Percentiles rank a stretch among this genome's conserved stretches.
These are phyloP conservation scores for Eulithis testata DNA, from an alignment of 2,888 invertebrate species.

Conservation along the genomic window DNA sequence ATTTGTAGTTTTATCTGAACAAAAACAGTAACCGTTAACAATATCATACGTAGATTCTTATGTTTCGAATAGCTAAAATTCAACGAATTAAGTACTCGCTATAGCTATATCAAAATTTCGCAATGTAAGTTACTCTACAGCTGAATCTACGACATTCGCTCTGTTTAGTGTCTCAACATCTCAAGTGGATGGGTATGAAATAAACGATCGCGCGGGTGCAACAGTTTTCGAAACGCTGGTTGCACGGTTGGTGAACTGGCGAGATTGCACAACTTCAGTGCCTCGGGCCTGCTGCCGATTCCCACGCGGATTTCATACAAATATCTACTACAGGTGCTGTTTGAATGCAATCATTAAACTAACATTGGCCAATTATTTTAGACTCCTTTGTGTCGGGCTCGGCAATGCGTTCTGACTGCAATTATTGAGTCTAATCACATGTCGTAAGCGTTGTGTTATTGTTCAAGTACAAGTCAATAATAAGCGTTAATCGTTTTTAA, in stretches of 20 bases:
- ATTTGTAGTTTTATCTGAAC: no score
- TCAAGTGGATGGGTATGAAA: slow-evolving; percentile 22
- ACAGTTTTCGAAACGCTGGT: slow-evolving; percentile 58
- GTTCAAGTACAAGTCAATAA: no score
- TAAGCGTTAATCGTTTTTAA: no score
- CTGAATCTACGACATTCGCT: background rate
- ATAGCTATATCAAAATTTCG: no score
- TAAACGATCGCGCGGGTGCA: slow-evolving; percentile 49
- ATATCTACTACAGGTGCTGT: slow-evolving; percentile 73
- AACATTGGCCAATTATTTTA: slow-evolving; percentile 58
- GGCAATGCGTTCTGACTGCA: no score
- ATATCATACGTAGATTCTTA: no score
- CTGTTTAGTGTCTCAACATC: slow-evolving; percentile 12
- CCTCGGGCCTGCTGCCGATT: slow-evolving; percentile 65
- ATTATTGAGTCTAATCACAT: no score
- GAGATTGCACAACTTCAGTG: slow-evolving; percentile 44
- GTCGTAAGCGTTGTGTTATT: no score
- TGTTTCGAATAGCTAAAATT: no score
- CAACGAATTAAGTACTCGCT: no score
- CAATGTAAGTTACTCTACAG: background rate
- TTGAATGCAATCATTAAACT: slow-evolving; percentile 63
- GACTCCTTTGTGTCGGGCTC: slow-evolving; percentile 50
- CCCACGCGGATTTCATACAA: slow-evolving; percentile 83
- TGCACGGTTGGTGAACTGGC: slow-evolving; percentile 45
- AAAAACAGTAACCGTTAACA: no score